Percentiles rank a stretch among this genome's conserved stretches.
Conservation (phyloP, 2,797 vertebrate species). For the Ctenosaura bakeri region DNA sequence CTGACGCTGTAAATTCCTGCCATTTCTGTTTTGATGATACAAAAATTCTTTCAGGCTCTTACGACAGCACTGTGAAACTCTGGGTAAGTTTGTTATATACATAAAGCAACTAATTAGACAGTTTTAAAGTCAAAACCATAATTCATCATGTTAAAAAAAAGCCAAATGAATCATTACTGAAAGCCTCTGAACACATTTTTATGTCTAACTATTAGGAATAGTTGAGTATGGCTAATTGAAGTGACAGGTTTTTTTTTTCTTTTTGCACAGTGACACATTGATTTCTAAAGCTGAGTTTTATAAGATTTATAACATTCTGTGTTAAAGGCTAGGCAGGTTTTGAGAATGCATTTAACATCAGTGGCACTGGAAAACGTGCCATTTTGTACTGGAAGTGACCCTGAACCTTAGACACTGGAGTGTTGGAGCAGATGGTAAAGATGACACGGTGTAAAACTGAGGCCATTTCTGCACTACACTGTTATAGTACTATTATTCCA, state of each 20-base stretch:
- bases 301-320: neutral
- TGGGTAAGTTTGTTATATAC: conserved; percentile 71
- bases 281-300: neutral
- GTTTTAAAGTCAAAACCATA: conserved; percentile 6
- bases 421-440: neutral
- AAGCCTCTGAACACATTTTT: neutral
- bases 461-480: no score
- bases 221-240: conserved; percentile 5
- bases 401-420: neutral
- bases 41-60: conserved; percentile 77
- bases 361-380: neutral
- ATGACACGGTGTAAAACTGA: neutral
- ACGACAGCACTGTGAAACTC: conserved; percentile 75
- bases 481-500: no score
- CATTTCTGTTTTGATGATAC: conserved; percentile 80
- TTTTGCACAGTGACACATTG: neutral
- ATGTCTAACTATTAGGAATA: conserved; percentile 33
- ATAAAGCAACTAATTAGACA: neutral
- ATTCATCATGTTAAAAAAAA: neutral
- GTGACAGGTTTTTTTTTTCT: neutral
- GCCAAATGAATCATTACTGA: conserved; percentile 4
- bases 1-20: conserved; percentile 75
- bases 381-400: neutral
- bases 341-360: neutral
- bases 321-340: neutral